Base-by-base conservation (phyloP, 1,140 invertebrate genomes). In the Heliconius congener region DNA sequence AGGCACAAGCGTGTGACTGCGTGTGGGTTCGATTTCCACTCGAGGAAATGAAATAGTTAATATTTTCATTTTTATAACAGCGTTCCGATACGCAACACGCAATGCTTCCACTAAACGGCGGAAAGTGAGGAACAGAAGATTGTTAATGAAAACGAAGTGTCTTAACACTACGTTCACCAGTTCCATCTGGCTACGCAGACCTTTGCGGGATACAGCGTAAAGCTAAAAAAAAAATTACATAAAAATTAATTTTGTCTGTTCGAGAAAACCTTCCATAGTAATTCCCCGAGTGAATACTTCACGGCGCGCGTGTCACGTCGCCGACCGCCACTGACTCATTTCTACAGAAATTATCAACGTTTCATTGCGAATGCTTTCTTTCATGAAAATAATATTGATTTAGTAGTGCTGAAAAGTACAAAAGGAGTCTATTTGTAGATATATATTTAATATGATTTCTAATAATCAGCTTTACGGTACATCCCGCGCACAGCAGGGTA, bases 301-400 rank as follows among this genome's bases (percentile, higher is more conserved):
- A 30, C 60, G n/a, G n/a, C 23, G 60, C 60, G 60, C 60, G 60
- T 66, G 60, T 66, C 27, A 16, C 11, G 60, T 16, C 55, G 55
- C 19, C 60, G 23, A 11, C n/a, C 27, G 1, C 57, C 23, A 66
- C 60, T 66, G 60, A 66, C 60, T 66, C 60, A 66, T 66, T 66
- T 66, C 60, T 13, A 13, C 23, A 13, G 60, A 27, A 66, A 66
- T 66, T 66, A 13, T 8, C 60, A 66, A 66, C 60, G 60, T 66
- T 66, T 27, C 23, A 66, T 66, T 66, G 23, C 60, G 60, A 66
- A 30, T 66, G 60, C 60, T 66, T 66, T 66, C 60, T 66, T 66
- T 66, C 60, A 27, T 66, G 60, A 66, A 66, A 66, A 27, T 27
- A 30, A 30, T 66, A 66, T 66, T 66, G 57, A 66, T 66, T 66